phyloP scores from a whole-genome alignment of 1,140 invertebrate species.

The Lasioglossum albipes region DNA sequence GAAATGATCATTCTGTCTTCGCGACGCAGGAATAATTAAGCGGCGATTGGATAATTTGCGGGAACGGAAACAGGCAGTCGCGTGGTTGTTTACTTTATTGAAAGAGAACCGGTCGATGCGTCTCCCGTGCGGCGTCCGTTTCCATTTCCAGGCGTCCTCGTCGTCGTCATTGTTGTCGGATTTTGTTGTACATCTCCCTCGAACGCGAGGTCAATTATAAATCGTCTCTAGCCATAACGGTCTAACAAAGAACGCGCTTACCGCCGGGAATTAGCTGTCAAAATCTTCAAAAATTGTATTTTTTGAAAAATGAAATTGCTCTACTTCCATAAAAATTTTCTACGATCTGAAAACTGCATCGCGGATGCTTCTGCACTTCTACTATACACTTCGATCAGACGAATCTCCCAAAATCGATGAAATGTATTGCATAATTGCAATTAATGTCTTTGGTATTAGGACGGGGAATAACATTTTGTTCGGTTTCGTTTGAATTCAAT shows the following conservation, averaged over 20 bases:
- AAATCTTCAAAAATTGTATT: neutral
- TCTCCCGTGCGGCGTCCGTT: neutral
- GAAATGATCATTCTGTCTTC: neutral
- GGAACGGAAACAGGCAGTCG: neutral
- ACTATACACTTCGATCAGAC: no score
- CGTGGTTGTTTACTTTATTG: neutral
- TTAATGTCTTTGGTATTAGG: no score
- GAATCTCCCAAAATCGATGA: no score
- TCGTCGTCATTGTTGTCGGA: no score
- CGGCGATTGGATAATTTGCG: neutral
- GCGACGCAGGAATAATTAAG: neutral
- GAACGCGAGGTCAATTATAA: slow-evolving; percentile 10
- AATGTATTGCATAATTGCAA: no score
- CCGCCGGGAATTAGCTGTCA: neutral
- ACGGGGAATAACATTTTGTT: no score
- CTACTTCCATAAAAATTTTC: no score
- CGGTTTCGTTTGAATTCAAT: no score
- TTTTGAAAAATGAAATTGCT: no score
- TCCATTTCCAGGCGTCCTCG: neutral
- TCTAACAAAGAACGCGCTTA: neutral
- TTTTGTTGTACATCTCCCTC: neutral
- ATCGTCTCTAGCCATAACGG: slow-evolving; percentile 1
- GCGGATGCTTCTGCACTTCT: no score
- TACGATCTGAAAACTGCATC: no score
- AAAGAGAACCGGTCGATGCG: neutral